Evolutionary conservation across 2,797 vertebrate species (phyloP).

Genomic region (Crocidura indochinensis): DNA sequence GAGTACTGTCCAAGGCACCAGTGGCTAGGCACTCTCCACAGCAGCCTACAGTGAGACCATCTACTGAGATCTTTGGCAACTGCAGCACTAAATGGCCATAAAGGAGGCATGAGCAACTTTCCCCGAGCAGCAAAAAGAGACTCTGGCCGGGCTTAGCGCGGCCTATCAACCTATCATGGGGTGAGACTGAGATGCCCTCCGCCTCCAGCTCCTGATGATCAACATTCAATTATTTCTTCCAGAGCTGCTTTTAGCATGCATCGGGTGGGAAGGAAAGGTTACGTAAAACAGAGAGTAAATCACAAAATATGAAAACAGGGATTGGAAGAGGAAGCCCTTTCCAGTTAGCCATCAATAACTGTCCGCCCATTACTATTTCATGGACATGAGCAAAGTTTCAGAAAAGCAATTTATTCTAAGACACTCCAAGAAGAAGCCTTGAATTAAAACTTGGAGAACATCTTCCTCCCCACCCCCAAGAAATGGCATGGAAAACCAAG

Average conservation of each 20-base stretch:
- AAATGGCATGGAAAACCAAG: slow-evolving; percentile 77
- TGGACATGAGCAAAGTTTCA: slow-evolving; percentile 82
- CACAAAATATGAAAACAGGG: slow-evolving; percentile 78
- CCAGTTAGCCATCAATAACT: slow-evolving; percentile 87
- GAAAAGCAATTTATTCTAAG: slow-evolving; percentile 85
- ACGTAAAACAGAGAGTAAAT: slow-evolving; percentile 80
- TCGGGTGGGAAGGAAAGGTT: slow-evolving; percentile 75
- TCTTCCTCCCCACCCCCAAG: slow-evolving; percentile 27
- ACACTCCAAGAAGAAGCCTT: slow-evolving; percentile 57
- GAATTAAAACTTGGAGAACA: slow-evolving; percentile 75
- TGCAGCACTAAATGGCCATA: no score
- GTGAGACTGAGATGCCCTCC: neutral
- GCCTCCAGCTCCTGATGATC: slow-evolving; percentile 50
- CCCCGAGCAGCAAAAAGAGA: neutral
- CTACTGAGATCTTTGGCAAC: no score
- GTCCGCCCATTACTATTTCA: slow-evolving; percentile 78
- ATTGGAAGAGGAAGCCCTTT: slow-evolving; percentile 85
- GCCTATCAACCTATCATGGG: neutral
- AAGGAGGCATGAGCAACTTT: no score
- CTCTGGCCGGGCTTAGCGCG: neutral
- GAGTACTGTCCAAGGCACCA: no score
- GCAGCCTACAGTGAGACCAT: no score
- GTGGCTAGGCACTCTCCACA: no score
- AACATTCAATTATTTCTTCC: slow-evolving; percentile 72
- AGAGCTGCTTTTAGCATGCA: slow-evolving; percentile 63